Conservation (phyloP, 2,888 invertebrate species). For the Drosophila crucigera region DNA sequence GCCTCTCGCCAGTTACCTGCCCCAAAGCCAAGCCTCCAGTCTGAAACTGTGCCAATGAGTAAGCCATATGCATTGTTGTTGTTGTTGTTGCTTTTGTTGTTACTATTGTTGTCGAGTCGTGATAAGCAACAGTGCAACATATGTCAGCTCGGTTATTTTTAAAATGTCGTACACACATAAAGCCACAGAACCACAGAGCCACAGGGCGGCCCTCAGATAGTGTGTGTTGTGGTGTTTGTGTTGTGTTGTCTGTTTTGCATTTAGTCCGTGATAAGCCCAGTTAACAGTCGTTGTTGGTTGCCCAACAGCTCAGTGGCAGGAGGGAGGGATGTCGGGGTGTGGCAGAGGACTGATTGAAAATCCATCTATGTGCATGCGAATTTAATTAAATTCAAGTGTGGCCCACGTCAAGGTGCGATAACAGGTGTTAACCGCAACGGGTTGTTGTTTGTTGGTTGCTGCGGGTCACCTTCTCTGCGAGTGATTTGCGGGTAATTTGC, state of each 20-base stretch:
- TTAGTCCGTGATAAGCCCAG: slow-evolving; percentile 54
- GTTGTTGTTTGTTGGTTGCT: slow-evolving; percentile 6
- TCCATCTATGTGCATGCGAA: slow-evolving; percentile 61
- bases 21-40: slow-evolving; percentile 45
- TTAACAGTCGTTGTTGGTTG: slow-evolving; percentile 1
- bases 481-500: slow-evolving; percentile 72
- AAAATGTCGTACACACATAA: slow-evolving; percentile 18
- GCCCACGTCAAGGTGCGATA: slow-evolving; percentile 34
- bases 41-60: slow-evolving; percentile 66
- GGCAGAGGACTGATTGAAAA: slow-evolving; percentile 62
- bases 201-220: slow-evolving; percentile 22
- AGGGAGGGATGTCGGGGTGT: not conserved
- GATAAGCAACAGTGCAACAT: slow-evolving; percentile 50
- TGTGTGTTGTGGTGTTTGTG: slow-evolving; percentile 21
- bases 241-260: slow-evolving; percentile 46
- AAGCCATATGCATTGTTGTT: slow-evolving; percentile 37
- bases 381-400: slow-evolving; percentile 65
- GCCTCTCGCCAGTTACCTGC: slow-evolving; percentile 7
- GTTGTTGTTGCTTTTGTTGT: slow-evolving; percentile 3
- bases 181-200: slow-evolving; percentile 2
- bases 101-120: slow-evolving; percentile 25
- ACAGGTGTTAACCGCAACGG: slow-evolving; percentile 3
- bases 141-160: slow-evolving; percentile 26
- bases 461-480: slow-evolving; percentile 25
- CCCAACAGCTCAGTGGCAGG: too few species aligned